Conservation (phyloP, 92 coral and sea anemone species). For the Parazoanthus swiftii region DNA sequence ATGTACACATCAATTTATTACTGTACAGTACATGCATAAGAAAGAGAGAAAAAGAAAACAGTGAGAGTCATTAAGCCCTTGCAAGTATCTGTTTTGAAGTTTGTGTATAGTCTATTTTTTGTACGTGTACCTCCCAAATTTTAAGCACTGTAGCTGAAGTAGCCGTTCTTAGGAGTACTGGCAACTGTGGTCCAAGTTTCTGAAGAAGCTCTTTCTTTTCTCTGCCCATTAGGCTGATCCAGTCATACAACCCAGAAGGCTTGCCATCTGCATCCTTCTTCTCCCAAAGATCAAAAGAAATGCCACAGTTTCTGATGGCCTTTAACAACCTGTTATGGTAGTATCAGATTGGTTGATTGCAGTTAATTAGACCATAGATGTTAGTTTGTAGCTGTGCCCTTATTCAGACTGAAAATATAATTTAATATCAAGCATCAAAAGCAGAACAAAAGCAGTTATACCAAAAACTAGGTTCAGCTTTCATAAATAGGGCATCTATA, state of each 20-base stretch:
- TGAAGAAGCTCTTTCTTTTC: slow-evolving; percentile 13
- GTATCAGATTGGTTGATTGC: not conserved
- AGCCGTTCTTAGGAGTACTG: not conserved
- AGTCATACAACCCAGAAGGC: slow-evolving; percentile 9
- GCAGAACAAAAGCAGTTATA: no score
- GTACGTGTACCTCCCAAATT: slow-evolving; percentile 32
- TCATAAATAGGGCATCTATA: no score
- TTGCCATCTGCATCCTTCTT: slow-evolving; percentile 30
- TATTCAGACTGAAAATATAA: no score
- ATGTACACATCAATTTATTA: not conserved
- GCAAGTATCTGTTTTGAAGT: not conserved
- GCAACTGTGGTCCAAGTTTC: not conserved
- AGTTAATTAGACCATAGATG: no score
- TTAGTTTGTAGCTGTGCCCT: no score
- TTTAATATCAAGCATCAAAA: no score
- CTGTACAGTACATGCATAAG: no score
- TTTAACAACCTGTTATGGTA: slow-evolving; percentile 8
- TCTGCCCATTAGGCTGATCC: slow-evolving; percentile 3
- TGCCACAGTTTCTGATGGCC: not conserved
- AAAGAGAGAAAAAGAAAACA: no score
- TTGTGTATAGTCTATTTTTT: not conserved
- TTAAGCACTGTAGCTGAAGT: slow-evolving; percentile 12
- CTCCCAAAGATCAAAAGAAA: not conserved
- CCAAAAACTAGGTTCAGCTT: no score
- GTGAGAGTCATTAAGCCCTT: not conserved